A percentile compares a stretch with the other conserved stretches of the same genome.
Conservation (phyloP, 2,113 vertebrate genomes). For the Myiozetetes cayanensis region DNA sequence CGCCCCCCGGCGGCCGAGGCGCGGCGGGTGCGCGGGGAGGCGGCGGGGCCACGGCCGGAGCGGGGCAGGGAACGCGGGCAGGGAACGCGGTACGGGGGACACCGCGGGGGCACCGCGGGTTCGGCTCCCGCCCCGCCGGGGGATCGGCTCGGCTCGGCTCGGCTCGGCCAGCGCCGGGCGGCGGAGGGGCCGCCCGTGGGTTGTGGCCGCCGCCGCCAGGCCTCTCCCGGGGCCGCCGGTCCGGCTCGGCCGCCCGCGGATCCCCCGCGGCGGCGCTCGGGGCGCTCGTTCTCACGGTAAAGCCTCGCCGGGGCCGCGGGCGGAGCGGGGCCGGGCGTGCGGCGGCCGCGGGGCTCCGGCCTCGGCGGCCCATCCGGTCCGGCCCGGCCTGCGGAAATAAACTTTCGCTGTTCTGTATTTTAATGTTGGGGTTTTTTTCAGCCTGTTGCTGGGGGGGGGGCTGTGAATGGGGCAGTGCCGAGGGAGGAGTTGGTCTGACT, state of each 20-base stretch:
- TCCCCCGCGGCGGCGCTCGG: not conserved
- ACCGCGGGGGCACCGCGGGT: no score
- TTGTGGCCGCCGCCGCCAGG: not conserved
- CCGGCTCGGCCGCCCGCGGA: no score
- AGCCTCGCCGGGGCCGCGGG: not conserved
- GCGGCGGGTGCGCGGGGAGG: no score
- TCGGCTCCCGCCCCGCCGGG: no score
- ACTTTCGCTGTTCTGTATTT: not conserved
- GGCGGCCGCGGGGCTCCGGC: not conserved
- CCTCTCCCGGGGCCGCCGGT: not conserved
- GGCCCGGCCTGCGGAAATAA: not conserved
- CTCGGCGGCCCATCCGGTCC: not conserved
- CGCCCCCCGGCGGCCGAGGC: no score
- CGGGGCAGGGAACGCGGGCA: no score
- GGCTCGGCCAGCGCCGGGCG: no score
- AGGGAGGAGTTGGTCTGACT: not conserved
- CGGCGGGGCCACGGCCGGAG: no score
- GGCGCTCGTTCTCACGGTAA: not conserved
- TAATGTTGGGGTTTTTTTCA: accelerated
- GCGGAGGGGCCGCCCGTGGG: no score
- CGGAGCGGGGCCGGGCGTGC: not conserved
- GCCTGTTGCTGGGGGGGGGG: no score
- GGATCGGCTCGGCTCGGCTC: no score
- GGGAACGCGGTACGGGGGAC: no score
- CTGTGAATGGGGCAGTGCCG: not conserved